Evolutionary conservation across 1,140 invertebrate species (phyloP).

Genomic region (Saxidomus purpurata): DNA sequence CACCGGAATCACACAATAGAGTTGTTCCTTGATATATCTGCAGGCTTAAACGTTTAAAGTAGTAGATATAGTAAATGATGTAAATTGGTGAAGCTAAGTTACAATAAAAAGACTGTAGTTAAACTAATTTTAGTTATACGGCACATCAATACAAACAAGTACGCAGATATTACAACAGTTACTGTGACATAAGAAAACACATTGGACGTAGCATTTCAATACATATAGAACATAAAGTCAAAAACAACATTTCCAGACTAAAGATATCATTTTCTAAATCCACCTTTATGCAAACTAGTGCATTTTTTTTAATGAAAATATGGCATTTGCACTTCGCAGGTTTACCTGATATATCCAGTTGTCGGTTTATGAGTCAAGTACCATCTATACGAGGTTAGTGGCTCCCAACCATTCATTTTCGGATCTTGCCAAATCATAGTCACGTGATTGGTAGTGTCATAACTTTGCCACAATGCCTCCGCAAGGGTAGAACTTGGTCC

Average conservation of each 20-base stretch:
- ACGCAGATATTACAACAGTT: neutral
- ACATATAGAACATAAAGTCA: too few species aligned
- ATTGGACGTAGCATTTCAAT: too few species aligned
- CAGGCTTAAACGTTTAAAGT: constrained; percentile 51
- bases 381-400: constrained; percentile 70
- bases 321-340: neutral
- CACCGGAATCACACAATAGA: constrained; percentile 66
- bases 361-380: constrained; percentile 65
- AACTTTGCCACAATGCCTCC: constrained; percentile 97
- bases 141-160: too few species aligned
- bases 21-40: constrained; percentile 51
- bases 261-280: neutral
- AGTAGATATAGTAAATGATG: too few species aligned
- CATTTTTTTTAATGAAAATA: neutral
- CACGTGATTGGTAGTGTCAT: constrained; percentile 93
- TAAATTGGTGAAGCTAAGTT: too few species aligned
- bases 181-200: too few species aligned
- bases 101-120: too few species aligned
- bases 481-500: constrained; percentile 95
- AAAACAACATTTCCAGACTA: neutral
- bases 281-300: neutral
- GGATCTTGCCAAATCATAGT: constrained; percentile 73
- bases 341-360: constrained; percentile 70
- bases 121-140: too few species aligned
- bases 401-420: constrained; percentile 67